phyloP scores from a whole-genome alignment of 2,797 vertebrate species.

The Peromyscus melanophrys region DNA sequence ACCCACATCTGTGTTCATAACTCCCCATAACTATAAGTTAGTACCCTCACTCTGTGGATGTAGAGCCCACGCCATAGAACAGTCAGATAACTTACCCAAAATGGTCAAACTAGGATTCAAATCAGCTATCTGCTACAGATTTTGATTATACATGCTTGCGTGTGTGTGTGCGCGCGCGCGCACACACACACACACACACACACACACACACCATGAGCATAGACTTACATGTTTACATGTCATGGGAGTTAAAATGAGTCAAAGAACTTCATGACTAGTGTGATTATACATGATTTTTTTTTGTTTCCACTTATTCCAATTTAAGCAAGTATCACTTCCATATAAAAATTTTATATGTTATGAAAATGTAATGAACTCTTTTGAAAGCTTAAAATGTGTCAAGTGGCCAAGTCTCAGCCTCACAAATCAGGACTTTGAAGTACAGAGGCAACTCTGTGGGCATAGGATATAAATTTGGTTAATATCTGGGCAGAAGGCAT shows the following conservation, averaged over 20 bases:
- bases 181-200: too few species aligned
- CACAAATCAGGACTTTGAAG: not conserved
- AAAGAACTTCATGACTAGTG: not conserved
- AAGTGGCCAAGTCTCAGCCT: not conserved
- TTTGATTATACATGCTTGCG: not conserved
- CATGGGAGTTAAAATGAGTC: not conserved
- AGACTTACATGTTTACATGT: too few species aligned
- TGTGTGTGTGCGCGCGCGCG: too few species aligned
- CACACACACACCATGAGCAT: not conserved
- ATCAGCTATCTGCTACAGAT: not conserved
- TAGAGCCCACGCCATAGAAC: not conserved
- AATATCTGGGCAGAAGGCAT: not conserved
- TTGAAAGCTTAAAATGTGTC: conserved; percentile 24
- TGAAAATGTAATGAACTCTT: not conserved
- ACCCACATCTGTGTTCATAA: not conserved
- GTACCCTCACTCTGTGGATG: not conserved
- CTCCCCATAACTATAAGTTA: not conserved
- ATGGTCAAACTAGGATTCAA: not conserved
- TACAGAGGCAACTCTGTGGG: not conserved
- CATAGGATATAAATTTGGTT: not conserved
- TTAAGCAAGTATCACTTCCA: conserved; percentile 46
- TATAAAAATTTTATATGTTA: not conserved
- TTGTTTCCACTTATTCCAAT: conserved; percentile 28
- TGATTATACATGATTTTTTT: not conserved
- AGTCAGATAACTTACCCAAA: not conserved